These are phyloP conservation scores for Sphaerodactylus townsendi DNA, from an alignment of 2,113 vertebrate species.

Conservation along the genomic window DNA sequence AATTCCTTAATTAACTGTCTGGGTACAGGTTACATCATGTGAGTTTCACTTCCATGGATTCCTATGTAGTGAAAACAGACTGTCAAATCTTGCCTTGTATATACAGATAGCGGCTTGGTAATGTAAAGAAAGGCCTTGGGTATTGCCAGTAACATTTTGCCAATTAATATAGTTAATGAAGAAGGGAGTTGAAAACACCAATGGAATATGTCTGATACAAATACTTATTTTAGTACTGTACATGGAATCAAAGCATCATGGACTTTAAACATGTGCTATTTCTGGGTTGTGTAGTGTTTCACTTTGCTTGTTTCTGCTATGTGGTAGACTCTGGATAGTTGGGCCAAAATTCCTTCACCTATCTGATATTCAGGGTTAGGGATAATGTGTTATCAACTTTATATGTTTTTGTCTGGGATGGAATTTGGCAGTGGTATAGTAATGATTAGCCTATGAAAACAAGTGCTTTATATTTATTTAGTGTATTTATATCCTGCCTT, in stretches of 20 bases:
- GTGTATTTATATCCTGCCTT: too few relatives aligned
- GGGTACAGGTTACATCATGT: conserved; percentile 3
- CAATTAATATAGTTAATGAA: background rate
- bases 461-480: background rate
- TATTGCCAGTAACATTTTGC: background rate
- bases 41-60: background rate
- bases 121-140: background rate
- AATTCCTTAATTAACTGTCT: conserved; percentile 59
- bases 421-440: background rate
- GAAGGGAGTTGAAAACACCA: background rate
- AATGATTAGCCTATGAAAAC: background rate
- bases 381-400: background rate
- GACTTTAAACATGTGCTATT: background rate
- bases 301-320: background rate
- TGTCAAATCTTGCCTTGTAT: background rate
- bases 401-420: background rate
- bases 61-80: background rate
- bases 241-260: background rate
- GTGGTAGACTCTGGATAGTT: background rate
- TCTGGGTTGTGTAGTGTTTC: background rate
- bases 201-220: background rate
- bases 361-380: background rate
- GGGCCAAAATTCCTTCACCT: background rate
- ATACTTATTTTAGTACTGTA: background rate
- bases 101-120: background rate